Evolutionary conservation across 2,113 vertebrate species (phyloP).

Genomic region (Agapornis roseicollis): DNA sequence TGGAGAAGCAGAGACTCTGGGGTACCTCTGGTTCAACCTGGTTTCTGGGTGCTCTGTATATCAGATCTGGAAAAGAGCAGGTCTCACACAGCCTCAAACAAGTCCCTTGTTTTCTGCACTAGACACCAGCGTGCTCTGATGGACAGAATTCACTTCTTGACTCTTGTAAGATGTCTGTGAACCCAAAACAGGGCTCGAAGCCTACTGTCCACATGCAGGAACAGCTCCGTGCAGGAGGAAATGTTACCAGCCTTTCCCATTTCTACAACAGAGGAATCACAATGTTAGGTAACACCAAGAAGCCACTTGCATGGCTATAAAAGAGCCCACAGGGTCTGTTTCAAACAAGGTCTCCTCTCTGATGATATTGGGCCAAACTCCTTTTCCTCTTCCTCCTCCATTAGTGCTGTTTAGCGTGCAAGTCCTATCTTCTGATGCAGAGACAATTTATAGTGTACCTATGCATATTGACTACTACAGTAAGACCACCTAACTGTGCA

Average conservation of each 20-base stretch:
- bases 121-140: not conserved
- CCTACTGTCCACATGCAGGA: not conserved
- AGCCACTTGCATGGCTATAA: not conserved
- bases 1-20: not conserved
- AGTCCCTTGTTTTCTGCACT: not conserved
- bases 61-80: not conserved
- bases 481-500: too few species aligned
- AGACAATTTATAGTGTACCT: too few species aligned
- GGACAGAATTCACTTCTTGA: not conserved
- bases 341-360: not conserved
- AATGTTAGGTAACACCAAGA: not conserved
- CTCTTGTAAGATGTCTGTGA: not conserved
- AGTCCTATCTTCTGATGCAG: not conserved
- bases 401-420: not conserved
- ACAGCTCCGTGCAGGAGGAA: not conserved
- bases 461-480: too few species aligned
- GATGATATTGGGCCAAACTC: not conserved
- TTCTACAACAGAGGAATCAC: not conserved
- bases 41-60: accelerated
- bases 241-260: not conserved
- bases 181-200: not conserved
- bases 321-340: not conserved
- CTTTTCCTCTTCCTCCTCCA: not conserved
- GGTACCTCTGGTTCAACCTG: not conserved
- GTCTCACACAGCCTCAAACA: not conserved